Base-by-base conservation (phyloP, 92 coral and sea anemone genomes). In the Palythoa grandis region DNA sequence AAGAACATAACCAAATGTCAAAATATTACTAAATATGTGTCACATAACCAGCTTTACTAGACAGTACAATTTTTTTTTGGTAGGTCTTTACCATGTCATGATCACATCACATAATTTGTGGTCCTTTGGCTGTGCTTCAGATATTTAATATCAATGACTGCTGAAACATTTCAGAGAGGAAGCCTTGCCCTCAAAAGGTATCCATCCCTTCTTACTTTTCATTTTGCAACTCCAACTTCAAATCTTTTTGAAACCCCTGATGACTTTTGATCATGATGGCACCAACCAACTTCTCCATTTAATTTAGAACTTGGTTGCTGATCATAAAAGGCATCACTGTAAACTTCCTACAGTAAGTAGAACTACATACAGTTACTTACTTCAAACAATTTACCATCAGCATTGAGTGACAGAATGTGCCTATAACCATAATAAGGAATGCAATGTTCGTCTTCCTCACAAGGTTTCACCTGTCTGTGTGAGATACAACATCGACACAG, bases 401-500 rank as follows among this genome's bases (percentile, higher is more conserved):
- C 75, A 43, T 76, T 91, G 40, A 96, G 92, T 37, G 68, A 52
- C 22, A 95, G 92, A 52, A 90, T 90, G 84, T 96, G 95, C 24
- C 87, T 91, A 83, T 88, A 96, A 43, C 95, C 96, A 85, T 96
- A 96, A 22, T 58, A 65, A 5, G 84, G 84, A 39, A 79, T 79
- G 52, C 84, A 79, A 23, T 79, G 84, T 14, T 79, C 60, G 0
- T 20, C 2, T 0, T 22, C 35, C 7, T 3, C 0, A 15, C 84
- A 79, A 2, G 84, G 84, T 52, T 79, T 72, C 22, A 20, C 22
- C 22, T 8, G 0, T 23, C 63, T 83, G 24, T n/a, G 16, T 2
- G 19, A 14, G 4, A 57, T 14, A 57, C 4, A 11, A 57, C 15
- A 57, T 12, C 4, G n/a, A 57, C 0, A 57, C 65, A 14, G 35